Conservation (phyloP, 2,113 vertebrate genomes). For the Ginglymostoma cirratum region DNA sequence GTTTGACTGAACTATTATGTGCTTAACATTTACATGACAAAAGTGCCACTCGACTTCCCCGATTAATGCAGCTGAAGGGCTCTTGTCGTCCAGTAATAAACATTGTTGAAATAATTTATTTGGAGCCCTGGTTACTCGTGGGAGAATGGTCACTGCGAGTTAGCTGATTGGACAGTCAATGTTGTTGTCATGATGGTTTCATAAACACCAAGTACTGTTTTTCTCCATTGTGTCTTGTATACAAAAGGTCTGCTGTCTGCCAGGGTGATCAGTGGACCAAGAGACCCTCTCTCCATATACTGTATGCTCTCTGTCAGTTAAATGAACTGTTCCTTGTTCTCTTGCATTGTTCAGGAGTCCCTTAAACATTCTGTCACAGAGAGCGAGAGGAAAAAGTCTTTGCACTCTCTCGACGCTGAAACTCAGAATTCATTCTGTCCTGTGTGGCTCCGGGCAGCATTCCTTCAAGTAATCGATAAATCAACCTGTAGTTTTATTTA, state of each 20-base stretch:
- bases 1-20: conserved; percentile 95
- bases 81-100: conserved; percentile 91
- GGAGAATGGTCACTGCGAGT: conserved; percentile 52
- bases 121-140: conserved; percentile 74
- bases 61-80: conserved; percentile 90
- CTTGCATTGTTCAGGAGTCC: conserved; percentile 68
- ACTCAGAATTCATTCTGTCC: conserved; percentile 11
- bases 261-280: conserved; percentile 66
- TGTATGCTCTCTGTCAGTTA: conserved; percentile 78
- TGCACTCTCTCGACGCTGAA: conserved; percentile 10
- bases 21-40: conserved; percentile 99
- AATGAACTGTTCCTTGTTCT: conserved; percentile 76
- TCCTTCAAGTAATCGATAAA: neutral
- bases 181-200: conserved; percentile 39
- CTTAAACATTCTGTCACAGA: conserved; percentile 72
- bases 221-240: conserved; percentile 58
- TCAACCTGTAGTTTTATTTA: neutral
- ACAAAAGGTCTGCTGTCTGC: conserved; percentile 65
- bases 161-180: conserved; percentile 35
- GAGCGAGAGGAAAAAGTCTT: conserved; percentile 14
- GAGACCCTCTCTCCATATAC: conserved; percentile 67
- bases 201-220: conserved; percentile 64
- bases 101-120: conserved; percentile 96
- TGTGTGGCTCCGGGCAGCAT: neutral
- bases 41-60: conserved; percentile 99